Conservation (phyloP, 2,888 invertebrate species). For the Lasioglossum marginatum region DNA sequence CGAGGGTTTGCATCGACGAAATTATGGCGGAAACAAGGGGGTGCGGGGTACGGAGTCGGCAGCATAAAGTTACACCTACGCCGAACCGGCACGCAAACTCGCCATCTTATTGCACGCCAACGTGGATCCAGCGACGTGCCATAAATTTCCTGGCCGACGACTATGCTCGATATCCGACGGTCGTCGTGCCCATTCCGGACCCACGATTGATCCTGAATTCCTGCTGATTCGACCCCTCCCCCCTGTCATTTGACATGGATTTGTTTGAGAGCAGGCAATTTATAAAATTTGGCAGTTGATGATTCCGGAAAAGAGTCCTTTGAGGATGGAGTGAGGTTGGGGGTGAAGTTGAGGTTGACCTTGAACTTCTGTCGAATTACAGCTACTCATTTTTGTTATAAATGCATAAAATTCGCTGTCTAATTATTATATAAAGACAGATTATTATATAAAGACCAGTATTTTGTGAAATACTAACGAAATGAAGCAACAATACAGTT, state of each 20-base stretch:
- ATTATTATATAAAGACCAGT: too few species aligned
- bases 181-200: slow-evolving; percentile 27
- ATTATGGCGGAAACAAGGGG: slow-evolving; percentile 49
- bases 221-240: neutral
- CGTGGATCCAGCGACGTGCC: slow-evolving; percentile 45
- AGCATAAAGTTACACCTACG: slow-evolving; percentile 63
- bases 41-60: slow-evolving; percentile 19
- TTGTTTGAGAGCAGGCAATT: neutral
- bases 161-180: slow-evolving; percentile 56
- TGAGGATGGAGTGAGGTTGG: neutral
- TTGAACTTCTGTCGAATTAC: too few species aligned
- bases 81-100: slow-evolving; percentile 62
- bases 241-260: neutral
- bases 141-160: slow-evolving; percentile 55
- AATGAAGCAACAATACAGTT: too few species aligned
- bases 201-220: slow-evolving; percentile 20
- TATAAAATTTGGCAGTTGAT: neutral
- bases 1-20: slow-evolving; percentile 42
- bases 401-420: too few species aligned
- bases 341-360: neutral
- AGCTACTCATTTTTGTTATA: too few species aligned
- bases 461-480: too few species aligned
- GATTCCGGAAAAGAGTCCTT: neutral
- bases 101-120: slow-evolving; percentile 60
- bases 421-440: too few species aligned